Evolutionary conservation across 2,888 invertebrate genomes (phyloP).

Genomic region (Gibbula magus): DNA sequence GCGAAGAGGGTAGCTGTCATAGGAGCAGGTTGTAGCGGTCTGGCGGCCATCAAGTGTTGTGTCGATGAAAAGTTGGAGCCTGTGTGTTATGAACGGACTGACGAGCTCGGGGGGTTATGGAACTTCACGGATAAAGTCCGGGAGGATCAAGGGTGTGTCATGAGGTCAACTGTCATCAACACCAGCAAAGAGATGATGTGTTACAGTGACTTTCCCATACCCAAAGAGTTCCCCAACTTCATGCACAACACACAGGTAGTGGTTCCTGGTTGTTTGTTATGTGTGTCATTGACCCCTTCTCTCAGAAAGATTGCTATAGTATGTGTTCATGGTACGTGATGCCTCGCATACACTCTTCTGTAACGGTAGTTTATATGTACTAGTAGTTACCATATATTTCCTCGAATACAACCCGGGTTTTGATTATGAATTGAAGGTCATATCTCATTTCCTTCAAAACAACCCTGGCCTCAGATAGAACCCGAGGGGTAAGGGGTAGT

Average conservation of each 20-base stretch:
- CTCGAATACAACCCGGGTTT: no score
- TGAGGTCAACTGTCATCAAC: slow-evolving; percentile 71
- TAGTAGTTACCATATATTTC: no score
- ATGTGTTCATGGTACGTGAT: no score
- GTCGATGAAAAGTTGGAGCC: slow-evolving; percentile 66
- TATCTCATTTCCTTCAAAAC: no score
- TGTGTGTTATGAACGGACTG: slow-evolving; percentile 68
- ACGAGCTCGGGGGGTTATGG: slow-evolving; percentile 71
- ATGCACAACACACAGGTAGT: slow-evolving; percentile 73
- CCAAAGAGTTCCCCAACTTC: slow-evolving; percentile 70
- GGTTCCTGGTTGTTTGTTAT: no score
- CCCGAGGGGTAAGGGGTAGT: no score
- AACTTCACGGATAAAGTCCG: slow-evolving; percentile 55
- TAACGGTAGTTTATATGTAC: no score
- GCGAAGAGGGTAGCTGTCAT: slow-evolving; percentile 59
- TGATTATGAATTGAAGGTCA: no score
- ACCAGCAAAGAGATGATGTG: slow-evolving; percentile 72
- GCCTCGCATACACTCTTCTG: no score
- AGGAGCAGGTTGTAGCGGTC: slow-evolving; percentile 66
- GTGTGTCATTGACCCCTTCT: no score
- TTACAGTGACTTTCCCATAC: slow-evolving; percentile 74
- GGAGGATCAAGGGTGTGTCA: slow-evolving; percentile 66
- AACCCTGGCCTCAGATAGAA: no score
- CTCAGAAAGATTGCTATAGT: no score
- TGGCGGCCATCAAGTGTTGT: slow-evolving; percentile 68